These are phyloP conservation scores for Deilephila porcellus DNA, from an alignment of 2,888 invertebrate genomes.

Conservation along the genomic window DNA sequence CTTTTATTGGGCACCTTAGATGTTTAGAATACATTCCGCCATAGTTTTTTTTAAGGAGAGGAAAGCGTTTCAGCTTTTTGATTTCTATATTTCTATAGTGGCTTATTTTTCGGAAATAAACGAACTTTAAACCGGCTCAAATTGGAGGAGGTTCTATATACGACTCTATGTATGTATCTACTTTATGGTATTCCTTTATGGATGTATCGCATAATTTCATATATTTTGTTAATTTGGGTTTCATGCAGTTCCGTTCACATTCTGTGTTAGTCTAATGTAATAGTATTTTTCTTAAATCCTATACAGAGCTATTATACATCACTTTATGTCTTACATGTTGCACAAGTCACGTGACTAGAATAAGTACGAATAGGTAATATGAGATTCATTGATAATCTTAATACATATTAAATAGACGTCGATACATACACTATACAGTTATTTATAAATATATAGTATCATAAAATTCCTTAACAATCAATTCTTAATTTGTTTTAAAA, in stretches of 20 bases:
- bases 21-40: too few species aligned
- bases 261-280: slow-evolving; percentile 4
- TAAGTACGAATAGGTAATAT: slow-evolving; percentile 26
- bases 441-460: slow-evolving; percentile 19
- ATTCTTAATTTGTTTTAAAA: slow-evolving; percentile 13
- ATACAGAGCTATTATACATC: slow-evolving; percentile 71
- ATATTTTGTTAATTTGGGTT: background rate
- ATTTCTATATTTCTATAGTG: too few species aligned
- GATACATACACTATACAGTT: slow-evolving; percentile 14
- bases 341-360: slow-evolving; percentile 58
- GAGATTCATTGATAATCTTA: slow-evolving; percentile 22
- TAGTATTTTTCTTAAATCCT: slow-evolving; percentile 16
- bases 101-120: too few species aligned
- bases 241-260: slow-evolving; percentile 9
- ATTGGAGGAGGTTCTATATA: too few species aligned
- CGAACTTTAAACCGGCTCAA: too few species aligned
- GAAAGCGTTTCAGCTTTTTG: too few species aligned
- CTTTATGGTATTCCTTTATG: background rate
- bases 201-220: background rate
- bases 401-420: slow-evolving; percentile 24
- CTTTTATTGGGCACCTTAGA: too few species aligned
- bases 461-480: background rate
- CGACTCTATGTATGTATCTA: too few species aligned
- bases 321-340: slow-evolving; percentile 76
- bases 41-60: too few species aligned